Evolutionary conservation across 2,797 vertebrate genomes (phyloP).

Genomic region (Hydrophis major): DNA sequence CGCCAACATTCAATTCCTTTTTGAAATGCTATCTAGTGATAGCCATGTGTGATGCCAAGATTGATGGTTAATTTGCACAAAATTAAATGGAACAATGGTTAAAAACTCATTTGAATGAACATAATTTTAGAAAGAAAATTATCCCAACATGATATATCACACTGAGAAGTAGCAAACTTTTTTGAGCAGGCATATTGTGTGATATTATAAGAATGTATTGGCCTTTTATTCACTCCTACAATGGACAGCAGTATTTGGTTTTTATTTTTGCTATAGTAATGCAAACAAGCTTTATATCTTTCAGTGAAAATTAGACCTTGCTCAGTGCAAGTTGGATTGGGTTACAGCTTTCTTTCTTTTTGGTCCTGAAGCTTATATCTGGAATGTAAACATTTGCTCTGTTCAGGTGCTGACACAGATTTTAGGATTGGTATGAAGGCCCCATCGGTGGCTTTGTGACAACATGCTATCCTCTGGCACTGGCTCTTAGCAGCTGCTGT

Average conservation of each 20-base stretch:
- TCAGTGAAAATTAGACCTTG: neutral
- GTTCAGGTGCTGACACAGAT: neutral
- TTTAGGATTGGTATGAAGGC: neutral
- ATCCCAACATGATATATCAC: neutral
- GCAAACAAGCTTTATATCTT: neutral
- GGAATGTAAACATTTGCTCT: slow-evolving; percentile 31
- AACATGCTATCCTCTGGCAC: neutral
- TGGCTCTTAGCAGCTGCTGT: neutral
- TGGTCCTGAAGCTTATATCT: neutral
- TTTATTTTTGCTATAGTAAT: neutral
- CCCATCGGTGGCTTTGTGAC: neutral
- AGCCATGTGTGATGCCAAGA: neutral
- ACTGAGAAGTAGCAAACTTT: neutral
- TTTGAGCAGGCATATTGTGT: neutral
- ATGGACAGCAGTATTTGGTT: neutral
- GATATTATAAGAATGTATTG: neutral
- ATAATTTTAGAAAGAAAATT: neutral
- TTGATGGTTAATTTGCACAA: neutral
- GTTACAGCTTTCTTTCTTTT: neutral
- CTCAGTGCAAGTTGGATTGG: neutral
- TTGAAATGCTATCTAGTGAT: neutral
- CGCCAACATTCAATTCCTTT: neutral
- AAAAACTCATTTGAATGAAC: neutral
- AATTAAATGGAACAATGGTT: neutral
- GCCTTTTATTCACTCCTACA: neutral